Conservation (phyloP, 1,140 invertebrate genomes). For the Asbolus verrucosus region DNA sequence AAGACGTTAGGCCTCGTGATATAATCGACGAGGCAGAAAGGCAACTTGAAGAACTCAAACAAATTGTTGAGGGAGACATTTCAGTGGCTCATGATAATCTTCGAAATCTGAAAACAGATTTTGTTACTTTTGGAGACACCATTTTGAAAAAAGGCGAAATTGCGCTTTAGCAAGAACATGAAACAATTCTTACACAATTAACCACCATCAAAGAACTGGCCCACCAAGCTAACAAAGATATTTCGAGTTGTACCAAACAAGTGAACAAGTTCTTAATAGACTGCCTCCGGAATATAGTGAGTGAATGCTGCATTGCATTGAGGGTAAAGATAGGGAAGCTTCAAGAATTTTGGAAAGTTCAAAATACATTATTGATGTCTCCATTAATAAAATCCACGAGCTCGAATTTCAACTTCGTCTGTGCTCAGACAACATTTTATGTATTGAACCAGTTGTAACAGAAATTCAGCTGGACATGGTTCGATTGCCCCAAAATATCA, state of each 20-base stretch:
- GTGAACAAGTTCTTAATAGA: conserved; percentile 9
- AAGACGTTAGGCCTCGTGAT: no score
- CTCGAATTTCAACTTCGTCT: not conserved
- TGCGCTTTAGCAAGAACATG: not conserved
- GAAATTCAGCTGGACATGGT: conserved; percentile 16
- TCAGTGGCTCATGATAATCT: not conserved
- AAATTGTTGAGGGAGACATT: not conserved
- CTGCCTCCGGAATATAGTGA: not conserved
- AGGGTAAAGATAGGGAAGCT: not conserved
- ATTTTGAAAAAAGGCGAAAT: not conserved
- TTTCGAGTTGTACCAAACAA: not conserved
- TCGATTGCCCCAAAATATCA: conserved; percentile 10
- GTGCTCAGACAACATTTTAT: not conserved
- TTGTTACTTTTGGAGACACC: not conserved
- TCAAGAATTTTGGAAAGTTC: not conserved
- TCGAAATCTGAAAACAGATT: not conserved
- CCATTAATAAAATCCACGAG: not conserved
- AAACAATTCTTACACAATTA: not conserved
- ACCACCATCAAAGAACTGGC: not conserved
- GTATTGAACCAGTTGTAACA: not conserved
- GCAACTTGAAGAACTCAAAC: not conserved
- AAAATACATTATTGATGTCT: not conserved
- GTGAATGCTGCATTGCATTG: not conserved
- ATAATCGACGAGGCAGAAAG: not conserved
- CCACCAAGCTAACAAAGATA: not conserved